Evolutionary conservation across 2,888 invertebrate species (phyloP).

Genomic region (Drosophila prolongata): DNA sequence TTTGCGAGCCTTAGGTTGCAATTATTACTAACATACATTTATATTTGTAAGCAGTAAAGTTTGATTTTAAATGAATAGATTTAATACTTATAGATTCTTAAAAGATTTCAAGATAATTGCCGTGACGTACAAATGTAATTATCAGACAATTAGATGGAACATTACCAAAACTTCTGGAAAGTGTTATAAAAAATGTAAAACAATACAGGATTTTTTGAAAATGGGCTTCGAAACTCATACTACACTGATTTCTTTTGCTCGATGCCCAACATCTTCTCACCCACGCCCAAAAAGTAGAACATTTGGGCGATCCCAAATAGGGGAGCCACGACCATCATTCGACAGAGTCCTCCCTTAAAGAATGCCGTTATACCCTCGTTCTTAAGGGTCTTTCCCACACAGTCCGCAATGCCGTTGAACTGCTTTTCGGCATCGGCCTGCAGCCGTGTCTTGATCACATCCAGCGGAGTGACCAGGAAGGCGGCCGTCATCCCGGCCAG

Average conservation of each 20-base stretch:
- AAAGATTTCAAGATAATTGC: too few species aligned
- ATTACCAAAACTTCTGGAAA: too few species aligned
- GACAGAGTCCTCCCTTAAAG: conserved; percentile 97
- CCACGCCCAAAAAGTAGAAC: conserved; percentile 97
- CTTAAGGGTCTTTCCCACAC: conserved; percentile 91
- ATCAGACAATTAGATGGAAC: too few species aligned
- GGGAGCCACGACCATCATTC: conserved; percentile 98
- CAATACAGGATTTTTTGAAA: too few species aligned
- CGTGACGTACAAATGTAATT: too few species aligned
- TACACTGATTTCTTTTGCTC: conserved; percentile 42
- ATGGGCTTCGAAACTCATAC: too few species aligned
- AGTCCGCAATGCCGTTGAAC: conserved; percentile 94
- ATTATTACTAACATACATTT: too few species aligned
- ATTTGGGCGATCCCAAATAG: conserved; percentile 99
- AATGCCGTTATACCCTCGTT: conserved; percentile 96
- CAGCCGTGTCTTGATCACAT: conserved; percentile 98
- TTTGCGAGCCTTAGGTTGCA: too few species aligned
- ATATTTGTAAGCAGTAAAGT: too few species aligned
- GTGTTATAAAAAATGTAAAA: too few species aligned
- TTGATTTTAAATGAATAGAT: too few species aligned
- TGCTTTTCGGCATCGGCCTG: conserved; percentile 94
- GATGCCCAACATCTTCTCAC: conserved; percentile 88
- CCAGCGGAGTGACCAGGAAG: conserved; percentile 94
- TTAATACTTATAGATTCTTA: too few species aligned
- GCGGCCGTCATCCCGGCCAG: conserved; percentile 94